These are phyloP conservation scores for Campoplex capitator DNA, from an alignment of 2,888 invertebrate genomes.

Conservation along the genomic window DNA sequence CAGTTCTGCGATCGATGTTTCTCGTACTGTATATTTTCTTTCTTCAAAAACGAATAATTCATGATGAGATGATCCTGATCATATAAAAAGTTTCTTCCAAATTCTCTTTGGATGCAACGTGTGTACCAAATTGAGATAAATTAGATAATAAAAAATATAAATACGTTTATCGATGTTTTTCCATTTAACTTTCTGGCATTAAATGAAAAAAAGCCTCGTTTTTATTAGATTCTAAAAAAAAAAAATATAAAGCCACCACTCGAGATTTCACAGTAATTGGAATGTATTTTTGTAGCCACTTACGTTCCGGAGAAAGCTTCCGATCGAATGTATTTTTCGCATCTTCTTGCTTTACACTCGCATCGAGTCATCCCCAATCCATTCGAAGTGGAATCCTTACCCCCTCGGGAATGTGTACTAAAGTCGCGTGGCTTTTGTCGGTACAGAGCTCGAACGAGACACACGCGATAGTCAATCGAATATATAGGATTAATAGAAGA, in stretches of 20 bases:
- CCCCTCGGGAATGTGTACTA: conserved; percentile 9
- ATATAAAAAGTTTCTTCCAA: no score
- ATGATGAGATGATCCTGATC: no score
- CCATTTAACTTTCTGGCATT: not conserved
- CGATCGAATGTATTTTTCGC: not conserved
- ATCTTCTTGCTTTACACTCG: not conserved
- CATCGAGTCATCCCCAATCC: not conserved
- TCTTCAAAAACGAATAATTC: no score
- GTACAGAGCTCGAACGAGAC: not conserved
- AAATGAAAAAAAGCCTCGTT: not conserved
- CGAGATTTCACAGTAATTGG: not conserved
- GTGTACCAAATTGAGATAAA: not conserved
- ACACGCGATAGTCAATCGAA: conserved; percentile 8
- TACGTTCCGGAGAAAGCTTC: not conserved
- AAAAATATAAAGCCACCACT: not conserved
- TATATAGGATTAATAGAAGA: conserved; percentile 27
- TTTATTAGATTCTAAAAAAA: not conserved
- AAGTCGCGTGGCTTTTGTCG: conserved; percentile 19
- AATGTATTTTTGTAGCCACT: conserved; percentile 8
- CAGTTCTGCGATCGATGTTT: not conserved
- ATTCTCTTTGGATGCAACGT: no score
- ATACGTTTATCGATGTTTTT: not conserved
- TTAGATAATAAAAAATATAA: not conserved
- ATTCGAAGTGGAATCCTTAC: conserved; percentile 5
- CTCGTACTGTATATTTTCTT: not conserved